A percentile compares a stretch with the other conserved stretches of the same genome.
phyloP scores from a whole-genome alignment of 2,888 invertebrate species.

The Saturnia japonica region DNA sequence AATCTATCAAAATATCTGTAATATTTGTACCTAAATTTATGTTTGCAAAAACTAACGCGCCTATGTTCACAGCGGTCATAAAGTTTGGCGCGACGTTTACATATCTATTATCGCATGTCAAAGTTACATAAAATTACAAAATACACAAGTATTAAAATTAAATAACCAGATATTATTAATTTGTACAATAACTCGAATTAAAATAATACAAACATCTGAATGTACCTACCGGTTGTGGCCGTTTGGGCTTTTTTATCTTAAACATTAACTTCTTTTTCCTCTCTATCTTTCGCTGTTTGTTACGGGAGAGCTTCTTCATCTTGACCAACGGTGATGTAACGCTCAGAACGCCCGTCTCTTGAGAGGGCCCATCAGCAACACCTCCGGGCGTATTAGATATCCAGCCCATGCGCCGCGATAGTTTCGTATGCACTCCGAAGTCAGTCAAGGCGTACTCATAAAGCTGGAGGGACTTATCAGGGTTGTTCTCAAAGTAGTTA shows the following conservation, averaged over 20 bases:
- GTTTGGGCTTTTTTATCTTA: conserved; percentile 29
- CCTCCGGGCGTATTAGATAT: conserved; percentile 51
- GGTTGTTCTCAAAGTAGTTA: conserved; percentile 52
- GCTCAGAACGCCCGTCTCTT: conserved; percentile 37
- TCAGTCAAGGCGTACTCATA: conserved; percentile 63
- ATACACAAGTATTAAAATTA: too few relatives aligned
- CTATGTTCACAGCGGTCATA: too few relatives aligned
- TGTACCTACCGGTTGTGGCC: conserved; percentile 15
- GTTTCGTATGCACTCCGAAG: conserved; percentile 72
- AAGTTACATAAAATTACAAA: too few relatives aligned
- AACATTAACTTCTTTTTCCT: conserved; percentile 36
- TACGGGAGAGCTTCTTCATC: conserved; percentile 48
- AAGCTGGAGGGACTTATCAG: conserved; percentile 39
- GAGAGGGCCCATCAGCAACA: conserved; percentile 36
- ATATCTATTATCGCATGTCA: too few relatives aligned
- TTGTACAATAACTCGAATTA: neutral
- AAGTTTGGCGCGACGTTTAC: too few relatives aligned
- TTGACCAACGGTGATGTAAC: conserved; percentile 56
- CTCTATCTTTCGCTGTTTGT: conserved; percentile 40
- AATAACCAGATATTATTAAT: too few relatives aligned
- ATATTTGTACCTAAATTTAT: too few relatives aligned
- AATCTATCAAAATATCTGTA: too few relatives aligned
- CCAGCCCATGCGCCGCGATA: conserved; percentile 73
- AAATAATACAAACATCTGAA: neutral
- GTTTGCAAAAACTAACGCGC: too few relatives aligned